phyloP scores from a whole-genome alignment of 2,797 vertebrate species.

The Gadopsis marmoratus region DNA sequence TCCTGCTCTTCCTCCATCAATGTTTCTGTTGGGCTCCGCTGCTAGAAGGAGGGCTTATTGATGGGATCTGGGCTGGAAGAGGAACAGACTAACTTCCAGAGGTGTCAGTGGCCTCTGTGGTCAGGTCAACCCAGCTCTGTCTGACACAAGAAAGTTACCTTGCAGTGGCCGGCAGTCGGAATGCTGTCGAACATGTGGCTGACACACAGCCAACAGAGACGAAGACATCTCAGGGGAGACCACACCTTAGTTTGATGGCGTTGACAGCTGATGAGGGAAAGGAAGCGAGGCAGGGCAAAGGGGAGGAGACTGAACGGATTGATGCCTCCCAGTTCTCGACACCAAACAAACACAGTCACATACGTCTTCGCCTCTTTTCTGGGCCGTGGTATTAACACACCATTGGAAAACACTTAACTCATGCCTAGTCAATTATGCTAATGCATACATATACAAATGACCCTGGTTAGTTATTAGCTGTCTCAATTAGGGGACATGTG shows the following conservation, averaged over 20 bases:
- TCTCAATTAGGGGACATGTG: slow-evolving; percentile 74
- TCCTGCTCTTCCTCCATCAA: slow-evolving; percentile 27
- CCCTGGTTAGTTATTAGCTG: slow-evolving; percentile 66
- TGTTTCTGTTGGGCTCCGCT: slow-evolving; percentile 17
- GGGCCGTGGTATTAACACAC: slow-evolving; percentile 71
- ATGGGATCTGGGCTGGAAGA: slow-evolving; percentile 20
- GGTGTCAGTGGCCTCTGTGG: slow-evolving; percentile 13
- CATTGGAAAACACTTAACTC: slow-evolving; percentile 73
- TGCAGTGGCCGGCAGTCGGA: background rate
- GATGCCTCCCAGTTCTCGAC: slow-evolving; percentile 30
- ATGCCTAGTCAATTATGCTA: slow-evolving; percentile 82
- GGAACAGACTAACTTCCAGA: background rate
- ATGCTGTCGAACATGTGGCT: slow-evolving; percentile 15
- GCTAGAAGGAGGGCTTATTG: slow-evolving; percentile 10
- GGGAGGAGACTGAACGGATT: slow-evolving; percentile 22
- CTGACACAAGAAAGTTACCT: slow-evolving; percentile 50
- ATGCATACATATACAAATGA: slow-evolving; percentile 79
- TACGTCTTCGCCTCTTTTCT: slow-evolving; percentile 29
- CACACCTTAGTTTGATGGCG: slow-evolving; percentile 23
- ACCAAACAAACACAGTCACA: slow-evolving; percentile 35
- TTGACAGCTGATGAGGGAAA: slow-evolving; percentile 13
- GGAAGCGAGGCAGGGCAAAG: background rate
- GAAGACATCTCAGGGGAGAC: slow-evolving; percentile 34
- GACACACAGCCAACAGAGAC: slow-evolving; percentile 34
- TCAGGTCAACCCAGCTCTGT: slow-evolving; percentile 19